Evolutionary conservation across 2,113 vertebrate genomes (phyloP).

Genomic region (Corynorhinus townsendii): DNA sequence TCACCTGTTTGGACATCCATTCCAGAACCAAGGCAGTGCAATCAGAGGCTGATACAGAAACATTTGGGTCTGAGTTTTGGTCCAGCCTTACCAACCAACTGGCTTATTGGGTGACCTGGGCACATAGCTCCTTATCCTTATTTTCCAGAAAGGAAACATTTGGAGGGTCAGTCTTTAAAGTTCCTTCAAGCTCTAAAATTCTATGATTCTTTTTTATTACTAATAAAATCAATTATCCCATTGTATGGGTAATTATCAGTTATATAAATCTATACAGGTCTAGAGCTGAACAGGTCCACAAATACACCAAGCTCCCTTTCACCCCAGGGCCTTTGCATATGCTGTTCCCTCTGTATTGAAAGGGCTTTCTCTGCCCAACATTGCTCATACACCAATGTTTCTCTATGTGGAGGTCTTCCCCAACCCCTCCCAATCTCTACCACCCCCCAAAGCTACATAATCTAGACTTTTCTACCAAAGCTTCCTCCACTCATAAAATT

Average conservation of each 20-base stretch:
- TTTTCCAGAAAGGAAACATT: background rate
- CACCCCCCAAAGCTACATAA: background rate
- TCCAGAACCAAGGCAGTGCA: background rate
- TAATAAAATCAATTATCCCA: background rate
- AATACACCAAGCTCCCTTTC: background rate
- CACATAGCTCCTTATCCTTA: background rate
- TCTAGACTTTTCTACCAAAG: background rate
- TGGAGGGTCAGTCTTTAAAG: background rate
- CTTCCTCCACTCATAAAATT: background rate
- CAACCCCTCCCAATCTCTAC: background rate
- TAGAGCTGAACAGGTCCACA: background rate
- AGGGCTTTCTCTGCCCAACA: background rate
- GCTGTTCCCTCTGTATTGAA: no score
- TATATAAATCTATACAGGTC: background rate
- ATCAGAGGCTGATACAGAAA: background rate
- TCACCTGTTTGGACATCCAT: background rate
- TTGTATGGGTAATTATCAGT: background rate
- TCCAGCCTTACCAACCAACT: background rate
- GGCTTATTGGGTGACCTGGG: background rate
- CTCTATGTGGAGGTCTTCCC: background rate
- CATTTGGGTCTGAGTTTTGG: background rate
- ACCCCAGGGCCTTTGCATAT: background rate
- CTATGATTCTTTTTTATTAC: background rate
- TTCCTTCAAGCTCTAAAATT: constrained; percentile 13
- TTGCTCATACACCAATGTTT: background rate